Conservation (phyloP, 1,140 invertebrate species). For the Aplysia californica region DNA sequence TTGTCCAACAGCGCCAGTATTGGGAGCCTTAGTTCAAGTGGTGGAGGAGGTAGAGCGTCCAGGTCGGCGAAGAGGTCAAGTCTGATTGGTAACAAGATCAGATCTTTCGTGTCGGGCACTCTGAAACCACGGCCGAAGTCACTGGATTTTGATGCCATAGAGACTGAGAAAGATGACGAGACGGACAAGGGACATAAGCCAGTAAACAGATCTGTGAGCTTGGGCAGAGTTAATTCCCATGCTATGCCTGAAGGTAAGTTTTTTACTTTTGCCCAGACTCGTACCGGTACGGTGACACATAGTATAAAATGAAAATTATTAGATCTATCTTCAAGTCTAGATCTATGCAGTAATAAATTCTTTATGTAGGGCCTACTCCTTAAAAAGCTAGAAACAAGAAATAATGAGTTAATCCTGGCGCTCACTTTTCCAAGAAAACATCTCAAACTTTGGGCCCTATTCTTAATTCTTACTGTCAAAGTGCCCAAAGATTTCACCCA, state of each 20-base stretch:
- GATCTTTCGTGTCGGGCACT: conserved; percentile 44
- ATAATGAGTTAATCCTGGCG: too few species aligned
- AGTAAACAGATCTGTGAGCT: conserved; percentile 4
- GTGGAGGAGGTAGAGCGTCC: conserved; percentile 38
- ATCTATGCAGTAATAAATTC: too few species aligned
- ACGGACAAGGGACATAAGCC: not conserved
- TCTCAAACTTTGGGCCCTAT: too few species aligned
- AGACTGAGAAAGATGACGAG: conserved; percentile 29
- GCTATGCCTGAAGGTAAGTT: conserved; percentile 15
- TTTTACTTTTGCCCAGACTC: too few species aligned
- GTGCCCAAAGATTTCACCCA: too few species aligned
- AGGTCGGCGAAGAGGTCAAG: conserved; percentile 51
- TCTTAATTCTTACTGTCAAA: too few species aligned
- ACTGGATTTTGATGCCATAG: conserved; percentile 53
- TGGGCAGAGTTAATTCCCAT: not conserved
- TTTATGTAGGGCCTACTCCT: too few species aligned
- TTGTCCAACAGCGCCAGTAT: conserved; percentile 44
- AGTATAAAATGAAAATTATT: too few species aligned
- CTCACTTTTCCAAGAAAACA: too few species aligned
- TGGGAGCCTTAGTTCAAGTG: conserved; percentile 33
- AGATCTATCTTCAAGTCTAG: too few species aligned
- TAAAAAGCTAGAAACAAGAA: too few species aligned
- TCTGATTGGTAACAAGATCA: conserved; percentile 57
- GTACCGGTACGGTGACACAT: too few species aligned
- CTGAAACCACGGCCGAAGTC: conserved; percentile 54